Conservation (phyloP, 64 coral and sea anemone genomes). For the Pocillopora damicornis region DNA sequence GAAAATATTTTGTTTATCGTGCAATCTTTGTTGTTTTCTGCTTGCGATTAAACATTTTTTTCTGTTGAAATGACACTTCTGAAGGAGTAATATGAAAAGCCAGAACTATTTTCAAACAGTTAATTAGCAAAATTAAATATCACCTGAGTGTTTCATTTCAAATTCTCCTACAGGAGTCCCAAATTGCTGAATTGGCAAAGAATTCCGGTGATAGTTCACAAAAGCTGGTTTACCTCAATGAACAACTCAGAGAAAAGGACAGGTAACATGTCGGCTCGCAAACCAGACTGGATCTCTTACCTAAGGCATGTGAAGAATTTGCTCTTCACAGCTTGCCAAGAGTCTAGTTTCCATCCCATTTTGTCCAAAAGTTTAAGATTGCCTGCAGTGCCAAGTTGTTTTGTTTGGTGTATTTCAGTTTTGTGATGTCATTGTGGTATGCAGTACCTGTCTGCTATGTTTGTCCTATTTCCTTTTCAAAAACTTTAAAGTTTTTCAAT, state of each 20-base stretch:
- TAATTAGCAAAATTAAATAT: not conserved
- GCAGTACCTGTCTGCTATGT: no score
- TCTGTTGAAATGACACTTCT: not conserved
- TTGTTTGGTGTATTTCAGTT: no score
- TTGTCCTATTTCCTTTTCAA: no score
- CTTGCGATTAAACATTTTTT: not conserved
- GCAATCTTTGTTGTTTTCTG: not conserved
- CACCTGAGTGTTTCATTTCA: not conserved
- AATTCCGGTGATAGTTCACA: constrained; percentile 85
- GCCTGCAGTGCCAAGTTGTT: no score
- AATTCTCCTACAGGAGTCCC: constrained; percentile 56
- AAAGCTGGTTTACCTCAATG: constrained; percentile 76
- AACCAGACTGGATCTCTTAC: not conserved
- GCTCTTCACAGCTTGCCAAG: no score
- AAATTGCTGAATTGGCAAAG: constrained; percentile 83
- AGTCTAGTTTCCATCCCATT: no score
- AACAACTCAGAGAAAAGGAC: constrained; percentile 89
- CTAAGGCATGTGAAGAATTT: not conserved
- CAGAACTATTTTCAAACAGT: not conserved
- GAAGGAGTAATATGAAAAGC: not conserved
- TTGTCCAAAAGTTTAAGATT: no score
- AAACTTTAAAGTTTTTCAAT: no score
- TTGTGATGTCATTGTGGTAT: no score
- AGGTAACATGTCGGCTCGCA: constrained; percentile 38
- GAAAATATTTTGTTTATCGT: not conserved